Evolutionary conservation across 2,797 vertebrate genomes (phyloP).

Genomic region (Hephaestus fuliginosus): DNA sequence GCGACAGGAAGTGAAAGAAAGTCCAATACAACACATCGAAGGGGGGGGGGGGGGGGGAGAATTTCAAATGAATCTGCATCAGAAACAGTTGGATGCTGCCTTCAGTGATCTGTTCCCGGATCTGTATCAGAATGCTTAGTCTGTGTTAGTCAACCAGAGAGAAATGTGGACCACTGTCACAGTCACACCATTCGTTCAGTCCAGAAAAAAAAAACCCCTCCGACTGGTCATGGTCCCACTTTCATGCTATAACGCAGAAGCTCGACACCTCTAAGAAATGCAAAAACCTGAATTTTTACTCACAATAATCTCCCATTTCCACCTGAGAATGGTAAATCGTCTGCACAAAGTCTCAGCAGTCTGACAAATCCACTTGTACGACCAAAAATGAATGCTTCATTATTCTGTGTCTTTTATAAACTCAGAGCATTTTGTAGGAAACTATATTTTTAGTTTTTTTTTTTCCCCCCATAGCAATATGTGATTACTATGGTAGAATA

Average conservation of each 20-base stretch:
- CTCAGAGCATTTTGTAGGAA: constrained; percentile 25
- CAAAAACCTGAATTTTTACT: constrained; percentile 59
- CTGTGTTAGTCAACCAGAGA: constrained; percentile 61
- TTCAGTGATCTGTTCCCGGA: constrained; percentile 65
- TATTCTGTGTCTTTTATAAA: constrained; percentile 54
- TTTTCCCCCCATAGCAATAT: background rate
- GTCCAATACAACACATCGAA: constrained; percentile 21
- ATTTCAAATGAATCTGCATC: constrained; percentile 64
- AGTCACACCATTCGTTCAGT: constrained; percentile 29
- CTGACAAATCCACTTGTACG: constrained; percentile 66
- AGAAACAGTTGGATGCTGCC: constrained; percentile 54
- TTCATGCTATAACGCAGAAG: constrained; percentile 48
- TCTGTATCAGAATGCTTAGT: constrained; percentile 52
- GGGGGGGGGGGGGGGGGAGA: constrained; percentile 15
- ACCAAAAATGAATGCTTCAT: constrained; percentile 58
- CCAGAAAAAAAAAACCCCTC: constrained; percentile 20
- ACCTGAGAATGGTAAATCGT: constrained; percentile 71
- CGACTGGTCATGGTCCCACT: constrained; percentile 33
- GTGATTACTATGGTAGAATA: constrained; percentile 22
- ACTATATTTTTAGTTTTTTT: constrained; percentile 30
- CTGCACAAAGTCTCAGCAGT: constrained; percentile 54
- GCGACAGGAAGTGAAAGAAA: constrained; percentile 1
- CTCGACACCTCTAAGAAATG: constrained; percentile 49
- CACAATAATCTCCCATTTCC: constrained; percentile 67
- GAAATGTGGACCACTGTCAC: constrained; percentile 31